phyloP scores from a whole-genome alignment of 2,797 vertebrate genomes.

The Toxotes lorentzi region DNA sequence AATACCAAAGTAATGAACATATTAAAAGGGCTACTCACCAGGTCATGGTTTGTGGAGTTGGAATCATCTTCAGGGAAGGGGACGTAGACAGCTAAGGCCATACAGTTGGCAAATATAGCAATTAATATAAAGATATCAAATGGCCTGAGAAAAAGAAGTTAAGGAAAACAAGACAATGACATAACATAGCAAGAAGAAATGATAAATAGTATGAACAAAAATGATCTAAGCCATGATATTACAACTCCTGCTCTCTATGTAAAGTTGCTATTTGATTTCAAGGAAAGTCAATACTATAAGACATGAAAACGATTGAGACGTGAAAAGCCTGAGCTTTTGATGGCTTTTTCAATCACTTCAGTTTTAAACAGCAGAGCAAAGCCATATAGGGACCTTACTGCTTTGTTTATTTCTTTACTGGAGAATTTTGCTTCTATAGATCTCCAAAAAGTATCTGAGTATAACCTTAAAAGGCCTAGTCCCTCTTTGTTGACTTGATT shows the following conservation, averaged over 20 bases:
- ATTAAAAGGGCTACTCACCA: slow-evolving; percentile 88
- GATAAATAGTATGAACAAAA: not conserved
- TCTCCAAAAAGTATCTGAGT: not conserved
- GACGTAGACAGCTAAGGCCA: slow-evolving; percentile 99
- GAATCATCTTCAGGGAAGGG: slow-evolving; percentile 99
- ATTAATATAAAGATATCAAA: slow-evolving; percentile 99
- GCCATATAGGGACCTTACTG: not conserved
- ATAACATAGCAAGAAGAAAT: not conserved
- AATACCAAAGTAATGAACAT: slow-evolving; percentile 1
- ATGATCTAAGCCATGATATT: not conserved
- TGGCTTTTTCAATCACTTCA: not conserved
- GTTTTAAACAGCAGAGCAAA: not conserved
- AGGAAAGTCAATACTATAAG: not conserved
- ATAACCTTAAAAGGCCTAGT: not conserved
- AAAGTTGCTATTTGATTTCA: slow-evolving; percentile 1
- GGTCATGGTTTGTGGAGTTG: slow-evolving; percentile 98
- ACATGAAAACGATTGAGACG: not conserved
- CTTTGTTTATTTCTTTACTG: not conserved
- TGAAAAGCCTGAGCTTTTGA: not conserved
- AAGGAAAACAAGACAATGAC: slow-evolving; percentile 79
- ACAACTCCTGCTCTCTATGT: not conserved
- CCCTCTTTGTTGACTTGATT: not conserved
- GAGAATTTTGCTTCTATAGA: not conserved
- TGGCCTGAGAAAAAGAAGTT: slow-evolving; percentile 90
- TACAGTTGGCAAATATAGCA: slow-evolving; percentile 99